A percentile compares a stretch with the other conserved stretches of the same genome.
Conservation (phyloP, 2,113 vertebrate genomes). For the Microcebus ravelobensis region DNA sequence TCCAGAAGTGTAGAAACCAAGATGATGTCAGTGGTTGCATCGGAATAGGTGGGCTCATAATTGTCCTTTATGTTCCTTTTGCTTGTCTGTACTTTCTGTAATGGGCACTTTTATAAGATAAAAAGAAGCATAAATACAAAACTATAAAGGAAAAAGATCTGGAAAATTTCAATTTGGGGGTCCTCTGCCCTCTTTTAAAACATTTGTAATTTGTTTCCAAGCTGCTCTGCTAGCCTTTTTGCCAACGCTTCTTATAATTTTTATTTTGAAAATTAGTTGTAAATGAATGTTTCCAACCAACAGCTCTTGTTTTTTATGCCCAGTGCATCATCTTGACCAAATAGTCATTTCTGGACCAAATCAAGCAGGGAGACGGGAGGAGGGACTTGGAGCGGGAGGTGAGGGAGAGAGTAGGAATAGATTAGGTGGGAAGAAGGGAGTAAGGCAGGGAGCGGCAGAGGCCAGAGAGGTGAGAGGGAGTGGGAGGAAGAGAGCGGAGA, state of each 20-base stretch:
- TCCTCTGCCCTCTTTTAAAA: background rate
- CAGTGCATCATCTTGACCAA: background rate
- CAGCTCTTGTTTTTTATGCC: background rate
- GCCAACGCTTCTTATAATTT: background rate
- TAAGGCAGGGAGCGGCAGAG: fast-evolving
- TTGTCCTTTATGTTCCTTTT: background rate
- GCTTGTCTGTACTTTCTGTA: background rate
- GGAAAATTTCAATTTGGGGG: background rate
- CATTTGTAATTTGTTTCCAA: conserved; percentile 43
- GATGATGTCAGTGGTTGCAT: background rate
- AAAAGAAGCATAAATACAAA: background rate
- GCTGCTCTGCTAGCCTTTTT: background rate
- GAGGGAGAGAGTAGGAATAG: background rate
- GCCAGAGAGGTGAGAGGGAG: fast-evolving
- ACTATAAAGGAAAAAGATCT: background rate
- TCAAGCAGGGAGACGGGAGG: background rate
- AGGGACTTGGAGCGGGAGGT: background rate
- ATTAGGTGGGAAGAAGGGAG: too few relatives aligned
- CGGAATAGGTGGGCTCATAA: background rate
- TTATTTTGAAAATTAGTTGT: conserved; percentile 34
- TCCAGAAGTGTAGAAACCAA: background rate
- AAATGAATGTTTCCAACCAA: background rate
- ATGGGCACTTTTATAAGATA: background rate
- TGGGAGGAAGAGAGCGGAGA: too few relatives aligned
- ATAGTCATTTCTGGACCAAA: background rate